Base-by-base conservation (phyloP, 2,888 invertebrate species). In the Eugnorisma glareosa region DNA sequence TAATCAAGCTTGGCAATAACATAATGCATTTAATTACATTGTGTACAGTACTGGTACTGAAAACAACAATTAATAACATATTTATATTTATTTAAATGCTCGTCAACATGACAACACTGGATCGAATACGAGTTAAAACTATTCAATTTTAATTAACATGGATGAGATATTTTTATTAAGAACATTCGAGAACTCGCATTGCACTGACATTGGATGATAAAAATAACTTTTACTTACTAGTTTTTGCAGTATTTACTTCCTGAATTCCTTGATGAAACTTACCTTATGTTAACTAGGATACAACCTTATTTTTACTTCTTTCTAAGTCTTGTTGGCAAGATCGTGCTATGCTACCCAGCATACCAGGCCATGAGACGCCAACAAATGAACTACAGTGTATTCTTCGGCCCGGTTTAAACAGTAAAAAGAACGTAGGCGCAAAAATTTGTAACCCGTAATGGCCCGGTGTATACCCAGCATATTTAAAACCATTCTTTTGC, bases 1-100 rank as follows among this genome's bases (percentile, higher is more conserved):
- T 61, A 71, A 73, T 73, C 70, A 77, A 73, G 45, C 63, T 71
- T 74, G 63, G n/a, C 67, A 70, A 77, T 76, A 73, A 80, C 57
- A 79, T 54, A 59, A 63, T 59, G 31, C 35, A 81, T 35, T 76
- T 82, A 81, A 84, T 81, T 84, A 37, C 67, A 48, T 67, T 73
- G 31, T 71, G 21, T 68, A 61, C 57, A 45, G 18, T 21, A 59
- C 28, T 73, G 67, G 0, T 15, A 77, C 63, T 40, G 54, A 67
- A 79, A 63, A 76, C 40, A 63, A 67, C 24, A 75, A 80, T 57
- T 43, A 63, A 59, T 45, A 43, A 71, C 13, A 48, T 64, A 57
- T 75, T 69, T 31, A 75, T 28, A 71, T 59, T 78, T 21, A 74
- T 67, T 57, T 37, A 72, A 31, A 71, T 51, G 35, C 28, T 68